Conservation (phyloP, 37 sponge, comb jelly and placozoan genomes). For the Haliclona indistincta region DNA sequence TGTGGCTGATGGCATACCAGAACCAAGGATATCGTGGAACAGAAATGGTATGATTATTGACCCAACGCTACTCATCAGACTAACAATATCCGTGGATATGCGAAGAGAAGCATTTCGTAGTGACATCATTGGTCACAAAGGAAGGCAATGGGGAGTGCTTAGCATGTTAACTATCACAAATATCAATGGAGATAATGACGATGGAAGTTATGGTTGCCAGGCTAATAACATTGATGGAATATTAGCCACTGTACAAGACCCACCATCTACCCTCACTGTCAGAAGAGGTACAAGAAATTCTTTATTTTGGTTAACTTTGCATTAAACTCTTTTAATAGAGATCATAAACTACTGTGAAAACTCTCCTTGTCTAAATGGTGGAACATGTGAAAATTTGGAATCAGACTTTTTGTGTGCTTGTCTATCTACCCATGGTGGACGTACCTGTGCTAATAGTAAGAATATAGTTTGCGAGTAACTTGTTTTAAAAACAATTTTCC, state of each 20-base stretch:
- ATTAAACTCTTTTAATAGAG: neutral
- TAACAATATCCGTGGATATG: too few relatives aligned
- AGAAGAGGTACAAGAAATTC: neutral
- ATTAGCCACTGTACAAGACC: neutral
- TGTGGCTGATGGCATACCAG: conserved; percentile 35
- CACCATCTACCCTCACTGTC: neutral
- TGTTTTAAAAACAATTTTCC: too few relatives aligned
- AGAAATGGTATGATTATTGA: conserved; percentile 4
- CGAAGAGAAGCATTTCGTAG: neutral
- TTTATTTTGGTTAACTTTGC: neutral
- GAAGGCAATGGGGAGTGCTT: too few relatives aligned
- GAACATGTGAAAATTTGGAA: conserved; percentile 19
- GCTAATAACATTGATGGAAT: neutral
- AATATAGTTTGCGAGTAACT: neutral
- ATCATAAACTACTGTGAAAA: neutral
- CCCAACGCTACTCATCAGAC: neutral
- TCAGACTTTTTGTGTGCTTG: conserved; percentile 20
- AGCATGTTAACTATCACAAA: conserved; percentile 26
- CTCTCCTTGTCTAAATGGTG: conserved; percentile 37
- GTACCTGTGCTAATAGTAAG: conserved; percentile 29
- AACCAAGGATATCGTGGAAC: conserved; percentile 31
- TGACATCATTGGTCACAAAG: too few relatives aligned
- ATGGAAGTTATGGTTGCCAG: conserved; percentile 15
- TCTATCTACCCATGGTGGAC: conserved; percentile 11
- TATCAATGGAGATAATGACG: conserved; percentile 3